Base-by-base conservation (phyloP, 2,888 invertebrate species). In the Chrysodeixis includens region DNA sequence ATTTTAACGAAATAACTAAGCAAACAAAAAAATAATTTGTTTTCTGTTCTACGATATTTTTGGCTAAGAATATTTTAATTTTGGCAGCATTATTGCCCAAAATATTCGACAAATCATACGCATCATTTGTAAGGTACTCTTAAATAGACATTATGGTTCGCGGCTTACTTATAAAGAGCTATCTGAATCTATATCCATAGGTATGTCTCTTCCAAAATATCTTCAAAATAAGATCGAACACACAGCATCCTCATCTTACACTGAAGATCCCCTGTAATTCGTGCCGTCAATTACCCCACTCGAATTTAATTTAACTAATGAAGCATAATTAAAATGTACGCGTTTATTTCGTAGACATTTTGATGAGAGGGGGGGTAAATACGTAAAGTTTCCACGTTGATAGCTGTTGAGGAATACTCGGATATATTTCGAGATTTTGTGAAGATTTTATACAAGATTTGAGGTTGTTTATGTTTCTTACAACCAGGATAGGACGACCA, bases 281-380 rank as follows among this genome's bases (percentile, higher is more conserved):
- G 88, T 84, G 83, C 86, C 92, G 92, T 93, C 93, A 92, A 93
- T 93, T 94, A 93, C 90, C 87, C 84, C 87, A 87, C 93, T 92
- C 88, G 91, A 94, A 93, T 95, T 94, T 94, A 94, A 95, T 94
- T 94, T 91, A 92, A 90, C 90, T 94, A 94, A 95, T 95, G 95
- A 95, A 94, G 93, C 90, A 87, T 94, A 93, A 95, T 95, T 95
- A 95, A 94, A 94, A 94, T 93, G 93, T 93, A 90, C 90, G 90
- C 92, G 90, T 90, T 92, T 92, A 90, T 90, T 91, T 86, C 73
- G 76, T 84, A 89, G 88, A 89, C 85, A 44, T 75, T 82, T 82
- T 88, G 89, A 88, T 83, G 87, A 82, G 82, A 78, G 62, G 74
- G 78, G 79, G 78, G 71, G 78, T 80, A 81, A 79, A 83, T 82